These are phyloP conservation scores for Phoenoteleia sp. DNA, from an alignment of 2,888 invertebrate species.

Conservation along the genomic window DNA sequence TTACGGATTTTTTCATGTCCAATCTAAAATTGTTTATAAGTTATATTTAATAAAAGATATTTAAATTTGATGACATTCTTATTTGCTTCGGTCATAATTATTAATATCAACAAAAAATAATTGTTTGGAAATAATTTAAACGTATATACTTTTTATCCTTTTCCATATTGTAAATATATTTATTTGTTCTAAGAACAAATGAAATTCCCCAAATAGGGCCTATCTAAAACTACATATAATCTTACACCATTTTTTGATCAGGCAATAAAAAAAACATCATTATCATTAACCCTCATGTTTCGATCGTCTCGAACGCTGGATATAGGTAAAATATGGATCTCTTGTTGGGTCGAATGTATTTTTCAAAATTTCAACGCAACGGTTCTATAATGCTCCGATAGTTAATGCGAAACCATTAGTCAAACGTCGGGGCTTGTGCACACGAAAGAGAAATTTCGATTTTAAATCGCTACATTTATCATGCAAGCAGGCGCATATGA, in stretches of 20 bases:
- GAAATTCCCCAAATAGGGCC: background rate
- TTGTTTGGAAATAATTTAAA: too few species aligned
- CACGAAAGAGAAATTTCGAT: slow-evolving; percentile 86
- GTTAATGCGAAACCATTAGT: slow-evolving; percentile 86
- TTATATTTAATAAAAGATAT: too few species aligned
- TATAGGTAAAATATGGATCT: slow-evolving; percentile 85
- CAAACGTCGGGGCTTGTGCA: slow-evolving; percentile 85
- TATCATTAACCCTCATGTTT: slow-evolving; percentile 78
- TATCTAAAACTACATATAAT: background rate
- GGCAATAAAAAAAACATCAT: slow-evolving; percentile 73
- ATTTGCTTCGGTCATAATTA: too few species aligned
- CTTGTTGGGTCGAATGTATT: slow-evolving; percentile 85
- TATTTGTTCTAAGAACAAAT: too few species aligned
- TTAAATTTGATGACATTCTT: too few species aligned
- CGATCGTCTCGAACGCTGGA: slow-evolving; percentile 76
- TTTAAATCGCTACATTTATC: slow-evolving; percentile 87
- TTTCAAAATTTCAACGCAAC: slow-evolving; percentile 84
- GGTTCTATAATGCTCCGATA: slow-evolving; percentile 85
- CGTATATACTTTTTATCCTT: too few species aligned
- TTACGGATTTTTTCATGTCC: too few species aligned
- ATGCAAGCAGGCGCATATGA: slow-evolving; percentile 86
- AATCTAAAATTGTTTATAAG: too few species aligned
- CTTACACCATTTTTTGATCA: slow-evolving; percentile 21
- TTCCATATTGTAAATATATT: too few species aligned
- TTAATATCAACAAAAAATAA: too few species aligned